Percentiles rank a stretch among this genome's conserved stretches.
Conservation (phyloP, 2,888 invertebrate genomes). For the Epirrhoe alternata region DNA sequence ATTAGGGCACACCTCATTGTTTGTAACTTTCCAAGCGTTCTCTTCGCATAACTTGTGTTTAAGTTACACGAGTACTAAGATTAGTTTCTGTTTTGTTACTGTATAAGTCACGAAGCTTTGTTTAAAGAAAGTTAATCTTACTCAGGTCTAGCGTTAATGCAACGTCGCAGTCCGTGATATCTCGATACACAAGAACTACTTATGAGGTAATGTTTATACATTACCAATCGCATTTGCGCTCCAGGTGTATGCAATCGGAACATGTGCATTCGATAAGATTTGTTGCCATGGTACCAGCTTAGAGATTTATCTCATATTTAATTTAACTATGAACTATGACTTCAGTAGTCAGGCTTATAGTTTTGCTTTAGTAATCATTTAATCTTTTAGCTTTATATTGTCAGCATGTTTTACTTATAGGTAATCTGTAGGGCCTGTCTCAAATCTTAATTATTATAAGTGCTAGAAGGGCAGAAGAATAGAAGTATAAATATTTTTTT, state of each 20-base stretch:
- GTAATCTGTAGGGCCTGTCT: not conserved
- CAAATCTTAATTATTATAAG: not conserved
- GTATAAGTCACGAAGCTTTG: constrained; percentile 32
- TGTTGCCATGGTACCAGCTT: constrained; percentile 49
- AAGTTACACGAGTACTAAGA: constrained; percentile 15
- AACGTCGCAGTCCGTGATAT: constrained; percentile 65
- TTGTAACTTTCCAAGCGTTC: constrained; percentile 53
- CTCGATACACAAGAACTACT: constrained; percentile 45
- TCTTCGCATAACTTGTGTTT: constrained; percentile 17
- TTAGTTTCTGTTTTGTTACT: constrained; percentile 6
- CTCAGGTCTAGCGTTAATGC: constrained; percentile 47
- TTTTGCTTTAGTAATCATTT: not conserved
- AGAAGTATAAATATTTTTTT: no score
- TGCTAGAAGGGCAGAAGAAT: no score
- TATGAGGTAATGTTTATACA: constrained; percentile 45
- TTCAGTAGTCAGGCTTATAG: not conserved
- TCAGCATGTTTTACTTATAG: not conserved
- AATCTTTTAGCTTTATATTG: not conserved
- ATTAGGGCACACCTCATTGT: constrained; percentile 54
- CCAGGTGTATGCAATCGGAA: constrained; percentile 70
- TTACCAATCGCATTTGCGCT: constrained; percentile 58
- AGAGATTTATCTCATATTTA: constrained; percentile 2
- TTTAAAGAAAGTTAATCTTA: constrained; percentile 44
- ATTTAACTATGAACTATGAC: not conserved
- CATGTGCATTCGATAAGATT: constrained; percentile 56